Evolutionary conservation across 2,113 vertebrate genomes (phyloP).

Genomic region (Pseudolaguvia tuberculata): DNA sequence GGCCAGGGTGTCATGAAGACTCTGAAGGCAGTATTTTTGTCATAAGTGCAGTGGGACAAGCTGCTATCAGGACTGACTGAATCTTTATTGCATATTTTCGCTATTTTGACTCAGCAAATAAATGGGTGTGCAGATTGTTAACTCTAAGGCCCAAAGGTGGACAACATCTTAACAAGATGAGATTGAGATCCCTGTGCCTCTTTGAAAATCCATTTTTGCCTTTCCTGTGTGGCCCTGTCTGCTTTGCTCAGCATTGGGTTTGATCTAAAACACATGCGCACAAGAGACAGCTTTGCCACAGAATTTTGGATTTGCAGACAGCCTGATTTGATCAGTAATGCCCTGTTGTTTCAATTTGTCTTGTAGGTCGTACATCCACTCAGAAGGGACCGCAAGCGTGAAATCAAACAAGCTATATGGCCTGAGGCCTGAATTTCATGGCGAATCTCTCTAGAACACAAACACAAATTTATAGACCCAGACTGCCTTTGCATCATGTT

Average conservation of each 20-base stretch:
- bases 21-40: conserved; percentile 35
- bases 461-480: conserved; percentile 19
- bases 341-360: conserved; percentile 38
- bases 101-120: conserved; percentile 13
- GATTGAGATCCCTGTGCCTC: conserved; percentile 1
- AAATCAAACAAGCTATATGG: conserved; percentile 30
- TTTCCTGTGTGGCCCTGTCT: conserved; percentile 22
- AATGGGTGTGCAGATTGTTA: conserved; percentile 39
- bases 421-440: conserved; percentile 33
- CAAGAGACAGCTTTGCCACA: conserved; percentile 25
- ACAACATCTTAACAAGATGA: conserved; percentile 8
- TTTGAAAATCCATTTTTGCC: conserved; percentile 8
- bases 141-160: conserved; percentile 24
- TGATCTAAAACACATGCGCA: conserved; percentile 28
- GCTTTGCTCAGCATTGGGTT: conserved; percentile 5
- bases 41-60: conserved; percentile 22
- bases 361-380: conserved; percentile 10
- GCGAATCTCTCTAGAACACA: conserved; percentile 28
- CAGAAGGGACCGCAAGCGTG: conserved; percentile 12
- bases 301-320: conserved; percentile 9
- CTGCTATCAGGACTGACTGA: conserved; percentile 19
- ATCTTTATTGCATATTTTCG: conserved; percentile 2
- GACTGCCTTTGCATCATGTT: conserved; percentile 30
- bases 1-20: conserved; percentile 32
- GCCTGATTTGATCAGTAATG: conserved; percentile 22